A percentile compares a stretch with the other conserved stretches of the same genome.
Conservation (phyloP, 2,797 vertebrate species). For the Enteromius radiatus region DNA sequence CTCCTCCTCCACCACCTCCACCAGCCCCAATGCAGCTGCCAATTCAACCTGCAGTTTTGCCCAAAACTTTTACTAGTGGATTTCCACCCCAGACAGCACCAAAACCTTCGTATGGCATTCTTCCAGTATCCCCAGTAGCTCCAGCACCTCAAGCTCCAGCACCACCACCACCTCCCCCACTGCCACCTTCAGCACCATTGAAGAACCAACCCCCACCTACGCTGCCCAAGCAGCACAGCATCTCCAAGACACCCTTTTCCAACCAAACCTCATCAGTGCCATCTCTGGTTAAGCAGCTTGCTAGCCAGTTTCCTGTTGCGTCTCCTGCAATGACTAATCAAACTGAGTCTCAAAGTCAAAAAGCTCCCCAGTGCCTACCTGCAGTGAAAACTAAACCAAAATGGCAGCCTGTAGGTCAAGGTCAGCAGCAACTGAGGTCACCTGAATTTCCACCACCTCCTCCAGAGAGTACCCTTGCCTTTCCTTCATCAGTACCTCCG, state of each 20-base stretch:
- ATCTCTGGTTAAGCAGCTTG: constrained; percentile 87
- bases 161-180: constrained; percentile 67
- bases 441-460: constrained; percentile 92
- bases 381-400: constrained; percentile 94
- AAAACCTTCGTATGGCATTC: constrained; percentile 67
- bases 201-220: constrained; percentile 85
- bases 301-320: constrained; percentile 87
- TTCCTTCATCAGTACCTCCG: constrained; percentile 79
- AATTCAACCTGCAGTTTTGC: constrained; percentile 72
- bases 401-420: constrained; percentile 85
- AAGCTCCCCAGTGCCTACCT: constrained; percentile 87
- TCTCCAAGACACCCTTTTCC: constrained; percentile 74
- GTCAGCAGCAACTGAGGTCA: constrained; percentile 73
- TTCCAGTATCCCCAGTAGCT: constrained; percentile 67
- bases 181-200: constrained; percentile 73
- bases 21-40: constrained; percentile 36
- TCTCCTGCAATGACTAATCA: constrained; percentile 72
- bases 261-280: constrained; percentile 71
- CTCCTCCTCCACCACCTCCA: constrained; percentile 43
- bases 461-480: constrained; percentile 81
- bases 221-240: constrained; percentile 89
- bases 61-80: constrained; percentile 79
- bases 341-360: constrained; percentile 65
- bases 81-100: constrained; percentile 73
- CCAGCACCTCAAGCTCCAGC: constrained; percentile 66